These are phyloP conservation scores for Mus musculus DNA, from an alignment of 2,113 vertebrate species.

Conservation along the genomic window GRCm39 chr10:81042001-81042500, in stretches of 20 bases:
- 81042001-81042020: neutral
- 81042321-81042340: neutral
- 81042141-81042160: rapidly evolving
- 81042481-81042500: slow-evolving; percentile 59
- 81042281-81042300: too few relatives aligned
- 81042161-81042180: neutral
- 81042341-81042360: neutral
- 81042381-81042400: neutral
- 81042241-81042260: neutral
- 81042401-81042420: slow-evolving; percentile 28
- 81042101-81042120: neutral
- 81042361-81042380: slow-evolving; percentile 33
- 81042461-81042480: neutral
- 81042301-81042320: neutral
- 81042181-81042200: neutral
- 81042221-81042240: neutral
- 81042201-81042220: neutral
- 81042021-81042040: neutral
- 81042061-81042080: neutral
- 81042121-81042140: neutral
- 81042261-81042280: neutral
- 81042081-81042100: neutral
- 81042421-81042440: slow-evolving; percentile 49
- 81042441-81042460: slow-evolving; percentile 40
- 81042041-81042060: neutral